Evolutionary conservation across 2,797 vertebrate species (phyloP).

Genomic region (Heterohyrax brucei): DNA sequence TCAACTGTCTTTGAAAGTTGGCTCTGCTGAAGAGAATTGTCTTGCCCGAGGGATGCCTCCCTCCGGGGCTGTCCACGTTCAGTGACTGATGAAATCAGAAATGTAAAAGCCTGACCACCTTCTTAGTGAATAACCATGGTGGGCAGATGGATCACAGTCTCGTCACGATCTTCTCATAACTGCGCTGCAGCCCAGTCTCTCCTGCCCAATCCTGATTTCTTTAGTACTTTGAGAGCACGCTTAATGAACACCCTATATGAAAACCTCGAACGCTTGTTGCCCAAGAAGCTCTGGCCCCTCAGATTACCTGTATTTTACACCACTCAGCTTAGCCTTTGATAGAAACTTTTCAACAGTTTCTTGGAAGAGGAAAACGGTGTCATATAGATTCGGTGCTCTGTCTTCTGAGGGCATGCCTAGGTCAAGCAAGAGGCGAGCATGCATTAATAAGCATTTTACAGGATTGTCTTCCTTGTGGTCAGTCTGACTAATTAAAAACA

Average conservation of each 20-base stretch:
- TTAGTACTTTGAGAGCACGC: neutral
- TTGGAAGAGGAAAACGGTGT: neutral
- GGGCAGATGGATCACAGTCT: neutral
- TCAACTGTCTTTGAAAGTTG: neutral
- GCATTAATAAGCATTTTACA: neutral
- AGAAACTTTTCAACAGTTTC: neutral
- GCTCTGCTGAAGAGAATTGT: neutral
- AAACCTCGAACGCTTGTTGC: neutral
- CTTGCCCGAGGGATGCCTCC: neutral
- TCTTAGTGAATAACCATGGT: neutral
- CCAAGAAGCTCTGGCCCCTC: neutral
- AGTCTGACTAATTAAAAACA: constrained; percentile 37
- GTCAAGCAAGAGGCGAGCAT: constrained; percentile 8
- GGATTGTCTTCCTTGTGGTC: neutral
- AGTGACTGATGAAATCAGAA: neutral
- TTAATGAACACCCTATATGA: neutral
- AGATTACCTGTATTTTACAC: neutral
- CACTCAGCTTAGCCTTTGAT: neutral
- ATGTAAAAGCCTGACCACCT: neutral
- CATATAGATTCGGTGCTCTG: neutral
- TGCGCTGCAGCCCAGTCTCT: neutral
- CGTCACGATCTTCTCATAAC: neutral
- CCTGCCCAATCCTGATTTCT: neutral
- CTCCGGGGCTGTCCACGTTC: neutral
- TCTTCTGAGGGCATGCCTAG: neutral